Base-by-base conservation (phyloP, 2,113 vertebrate genomes). In the Hystrix brachyura region DNA sequence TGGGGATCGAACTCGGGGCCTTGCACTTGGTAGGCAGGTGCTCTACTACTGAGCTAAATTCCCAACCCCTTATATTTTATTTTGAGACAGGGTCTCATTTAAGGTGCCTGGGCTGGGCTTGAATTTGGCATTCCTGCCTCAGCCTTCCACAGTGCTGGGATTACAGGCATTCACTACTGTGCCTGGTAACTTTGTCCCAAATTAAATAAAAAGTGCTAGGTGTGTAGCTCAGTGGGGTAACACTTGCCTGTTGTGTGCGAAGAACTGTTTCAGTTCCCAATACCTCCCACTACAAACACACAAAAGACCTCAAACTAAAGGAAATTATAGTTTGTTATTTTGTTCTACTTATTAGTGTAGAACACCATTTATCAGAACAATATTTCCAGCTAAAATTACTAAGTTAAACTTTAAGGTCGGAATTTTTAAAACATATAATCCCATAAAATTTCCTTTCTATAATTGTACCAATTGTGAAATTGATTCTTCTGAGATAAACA, bases 291-390 rank as follows among this genome's bases (percentile, higher is more conserved):
- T 6, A 62, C 9, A 32, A 9, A 12, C 62, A 29, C 64, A 65
- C 38, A 72, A 19, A 72, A 19, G 23, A 17, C 5, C 46, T 17
- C 72, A 76, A 76, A 48, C n/a, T 18, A 34, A 78, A 51, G 46
- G 48, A 72, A 97, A 67, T 91, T 76, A 46, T 23, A 90, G 95
- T 88, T 64, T 29, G 71, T 89, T 79, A 91, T 93, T 84, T 95
- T 91, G 5, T 3, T 95, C 71, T 94, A 27, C 23, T 74, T 93
- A 67, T 0, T 53, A 71, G 27, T 82, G 25, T 85, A 88, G 12
- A 94, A 72, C 6, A 84, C 34, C 13, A 64, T 27, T 27, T 9
- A 80, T 71, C 19, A 74, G 34, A 72, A 84, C 34, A 48, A n/a
- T 78, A 38, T 81, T 74, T 72, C 4, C 69, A 86, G 12, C n/a